These are phyloP conservation scores for Melikaiella ostensackeni DNA, from an alignment of 2,888 invertebrate species.

Conservation along the genomic window DNA sequence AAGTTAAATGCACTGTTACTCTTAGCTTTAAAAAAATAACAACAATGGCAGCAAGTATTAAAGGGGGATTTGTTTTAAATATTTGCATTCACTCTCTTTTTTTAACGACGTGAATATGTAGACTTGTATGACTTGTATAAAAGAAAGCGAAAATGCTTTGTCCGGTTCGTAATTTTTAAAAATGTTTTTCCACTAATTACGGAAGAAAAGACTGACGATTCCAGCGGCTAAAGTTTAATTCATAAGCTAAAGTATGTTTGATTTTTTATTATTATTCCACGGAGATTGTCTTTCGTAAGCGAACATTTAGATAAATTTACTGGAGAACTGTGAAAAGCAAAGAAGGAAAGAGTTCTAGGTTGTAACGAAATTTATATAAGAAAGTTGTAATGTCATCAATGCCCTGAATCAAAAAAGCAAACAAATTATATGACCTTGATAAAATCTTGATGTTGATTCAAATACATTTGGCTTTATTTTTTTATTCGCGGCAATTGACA, in stretches of 20 bases:
- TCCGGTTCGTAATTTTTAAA: background rate
- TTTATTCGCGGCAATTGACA: background rate
- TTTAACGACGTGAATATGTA: background rate
- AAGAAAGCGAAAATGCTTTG: background rate
- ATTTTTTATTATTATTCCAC: conserved; percentile 14
- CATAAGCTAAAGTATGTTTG: conserved; percentile 18
- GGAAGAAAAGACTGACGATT: conserved; percentile 33
- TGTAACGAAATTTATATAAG: background rate
- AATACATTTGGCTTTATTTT: background rate
- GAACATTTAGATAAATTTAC: conserved; percentile 9
- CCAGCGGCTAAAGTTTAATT: conserved; percentile 29
- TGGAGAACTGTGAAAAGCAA: conserved; percentile 7
- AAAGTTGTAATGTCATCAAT: background rate
- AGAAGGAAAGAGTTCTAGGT: background rate
- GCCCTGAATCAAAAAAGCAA: background rate
- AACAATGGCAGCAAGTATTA: background rate
- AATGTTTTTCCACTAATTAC: conserved; percentile 17
- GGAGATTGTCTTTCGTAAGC: background rate
- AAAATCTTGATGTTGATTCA: background rate
- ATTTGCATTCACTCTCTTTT: conserved; percentile 1
- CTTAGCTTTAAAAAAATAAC: background rate
- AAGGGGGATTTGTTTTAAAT: background rate
- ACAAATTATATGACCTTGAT: background rate
- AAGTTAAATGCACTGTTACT: background rate
- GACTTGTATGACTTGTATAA: conserved; percentile 19